Base-by-base conservation (phyloP, 2,113 vertebrate species). In the Nothoprocta perdicaria region DNA sequence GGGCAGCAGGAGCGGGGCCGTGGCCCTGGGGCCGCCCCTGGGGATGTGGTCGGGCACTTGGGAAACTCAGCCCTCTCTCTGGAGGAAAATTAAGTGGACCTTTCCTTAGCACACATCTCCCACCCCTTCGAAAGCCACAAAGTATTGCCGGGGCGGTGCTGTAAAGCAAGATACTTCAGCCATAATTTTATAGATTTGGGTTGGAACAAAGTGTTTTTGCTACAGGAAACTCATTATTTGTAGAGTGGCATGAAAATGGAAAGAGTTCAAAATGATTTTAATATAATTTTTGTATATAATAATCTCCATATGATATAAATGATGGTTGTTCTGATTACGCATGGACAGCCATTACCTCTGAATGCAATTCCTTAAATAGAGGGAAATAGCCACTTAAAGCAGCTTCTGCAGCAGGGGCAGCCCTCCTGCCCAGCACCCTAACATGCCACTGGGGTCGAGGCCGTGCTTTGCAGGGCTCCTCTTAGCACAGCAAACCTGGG, bases 371-470 rank as follows among this genome's bases (percentile, higher is more conserved):
- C 78, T 88, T 74, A 89, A 89, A 86, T 65, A 60, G 3, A 38
- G 62, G 69, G 38, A 93, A 89, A 74, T 33, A 82, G 3, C 27
- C 75, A 85, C 50, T 74, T 83, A 74, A 82, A 93, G 50, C 29
- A 87, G 33, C 46, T 63, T 69, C 45, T 77, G 23, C 73, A 82
- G 46, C 60, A 50, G 16, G 18, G 27, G 27, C 53, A 57, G 15
- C 31, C 27, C 33, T 91, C 81, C 79, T 61, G 80, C 55, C 83
- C 41, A 92, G 63, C 60, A 74, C 1, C 4, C 43, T 67, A 82
- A 82, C 48, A 65, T 86, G 79, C 46, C 45, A 8, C 55, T 92
- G 66, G 77, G 43, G 71, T 77, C 63, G 33, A 46, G 19, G 86
- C 71, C 81, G 21, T 0, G 0, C 26, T 92, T 71, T 82, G 62